phyloP scores from a whole-genome alignment of 2,888 invertebrate genomes.

The Oxytorus armatus region DNA sequence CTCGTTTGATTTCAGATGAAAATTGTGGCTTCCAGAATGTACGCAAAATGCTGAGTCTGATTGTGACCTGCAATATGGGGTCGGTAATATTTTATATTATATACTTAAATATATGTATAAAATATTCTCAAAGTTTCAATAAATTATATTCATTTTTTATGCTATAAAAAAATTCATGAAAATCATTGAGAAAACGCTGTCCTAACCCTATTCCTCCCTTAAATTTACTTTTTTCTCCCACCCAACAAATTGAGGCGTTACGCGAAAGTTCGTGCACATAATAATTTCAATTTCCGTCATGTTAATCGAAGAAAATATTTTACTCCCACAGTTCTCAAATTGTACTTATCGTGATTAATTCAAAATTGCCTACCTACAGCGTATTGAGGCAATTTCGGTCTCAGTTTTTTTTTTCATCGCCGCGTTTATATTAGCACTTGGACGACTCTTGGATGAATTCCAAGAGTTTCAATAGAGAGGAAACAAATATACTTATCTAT shows the following conservation, averaged over 20 bases:
- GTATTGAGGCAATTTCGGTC: slow-evolving; percentile 50
- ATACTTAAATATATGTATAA: too few relatives aligned
- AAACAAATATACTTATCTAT: slow-evolving; percentile 15
- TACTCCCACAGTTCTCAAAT: slow-evolving; percentile 24
- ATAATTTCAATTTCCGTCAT: slow-evolving; percentile 43
- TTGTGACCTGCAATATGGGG: too few relatives aligned
- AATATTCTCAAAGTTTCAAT: too few relatives aligned
- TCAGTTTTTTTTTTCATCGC: slow-evolving; percentile 39
- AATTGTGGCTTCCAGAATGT: too few relatives aligned
- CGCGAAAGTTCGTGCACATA: slow-evolving; percentile 22
- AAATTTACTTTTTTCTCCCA: neutral
- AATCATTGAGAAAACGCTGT: too few relatives aligned
- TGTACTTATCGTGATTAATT: slow-evolving; percentile 47
- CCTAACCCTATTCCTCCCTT: neutral
- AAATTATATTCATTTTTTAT: too few relatives aligned
- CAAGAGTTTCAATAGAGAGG: slow-evolving; percentile 22
- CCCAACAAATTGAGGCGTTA: neutral
- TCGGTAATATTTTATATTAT: too few relatives aligned
- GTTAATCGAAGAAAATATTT: slow-evolving; percentile 5
- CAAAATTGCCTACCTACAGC: slow-evolving; percentile 18
- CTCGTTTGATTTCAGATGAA: too few relatives aligned
- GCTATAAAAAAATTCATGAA: too few relatives aligned
- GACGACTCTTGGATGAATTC: slow-evolving; percentile 58
- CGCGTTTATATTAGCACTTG: slow-evolving; percentile 19
- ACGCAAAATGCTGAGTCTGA: too few relatives aligned